These are phyloP conservation scores for Vandiemenella viatica DNA, from an alignment of 2,888 invertebrate species.

Conservation along the genomic window DNA sequence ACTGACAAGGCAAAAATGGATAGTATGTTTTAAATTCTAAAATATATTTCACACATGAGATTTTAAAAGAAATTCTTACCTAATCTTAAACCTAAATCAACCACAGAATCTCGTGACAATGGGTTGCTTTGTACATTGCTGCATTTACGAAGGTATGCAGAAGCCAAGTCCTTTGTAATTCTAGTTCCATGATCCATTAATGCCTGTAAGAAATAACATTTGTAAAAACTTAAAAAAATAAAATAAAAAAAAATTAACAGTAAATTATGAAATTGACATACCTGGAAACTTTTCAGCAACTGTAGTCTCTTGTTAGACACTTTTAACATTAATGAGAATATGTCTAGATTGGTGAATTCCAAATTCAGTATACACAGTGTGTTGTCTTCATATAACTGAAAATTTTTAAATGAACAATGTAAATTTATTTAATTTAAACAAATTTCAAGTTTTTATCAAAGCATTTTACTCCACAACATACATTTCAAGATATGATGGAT, in stretches of 20 bases:
- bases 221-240: background rate
- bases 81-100: conserved; percentile 18
- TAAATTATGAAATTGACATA: conserved; percentile 21
- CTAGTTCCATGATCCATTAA: conserved; percentile 48
- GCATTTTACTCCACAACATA: too few relatives aligned
- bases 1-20: background rate
- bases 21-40: background rate
- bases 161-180: conserved; percentile 31
- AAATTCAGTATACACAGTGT: conserved; percentile 48
- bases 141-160: conserved; percentile 17
- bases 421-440: background rate
- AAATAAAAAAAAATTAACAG: background rate
- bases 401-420: conserved; percentile 20
- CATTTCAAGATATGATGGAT: too few relatives aligned
- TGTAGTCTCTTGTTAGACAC: conserved; percentile 49
- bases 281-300: conserved; percentile 58
- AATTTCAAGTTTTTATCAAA: too few relatives aligned
- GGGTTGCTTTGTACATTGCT: conserved; percentile 2
- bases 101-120: conserved; percentile 10
- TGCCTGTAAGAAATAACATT: conserved; percentile 25
- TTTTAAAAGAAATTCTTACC: conserved; percentile 13
- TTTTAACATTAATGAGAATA: conserved; percentile 52
- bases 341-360: conserved; percentile 53
- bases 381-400: conserved; percentile 56
- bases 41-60: background rate